Base-by-base conservation (phyloP, 92 coral and sea anemone genomes). In the Palythoa heliodiscus region DNA sequence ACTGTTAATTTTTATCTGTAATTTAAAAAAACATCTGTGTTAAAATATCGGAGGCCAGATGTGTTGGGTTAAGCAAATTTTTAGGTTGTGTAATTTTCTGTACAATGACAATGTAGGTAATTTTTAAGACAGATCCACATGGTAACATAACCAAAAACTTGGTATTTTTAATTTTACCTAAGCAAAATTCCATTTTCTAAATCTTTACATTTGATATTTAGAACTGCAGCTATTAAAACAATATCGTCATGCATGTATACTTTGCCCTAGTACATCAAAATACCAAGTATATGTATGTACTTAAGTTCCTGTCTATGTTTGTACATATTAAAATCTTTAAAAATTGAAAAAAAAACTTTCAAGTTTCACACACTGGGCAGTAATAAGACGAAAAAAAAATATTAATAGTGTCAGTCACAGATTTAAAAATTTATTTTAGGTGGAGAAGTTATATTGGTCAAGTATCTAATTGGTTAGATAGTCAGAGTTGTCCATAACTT, bases 91-190 rank as follows among this genome's bases (percentile, higher is more conserved):
- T 16, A 12, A 3, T 57, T 60, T 16, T 4, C 24, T 15, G 20
- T 3, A 15, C 66, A 5, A 19, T 14, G 7, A 15, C 12, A 40
- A 23, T 38, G 24, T 35, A 35, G 2, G 5, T 4, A 53, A 1
- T 76, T 22, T 55, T 75, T 14, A 54, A 2, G 64, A n/a, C 35
- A 6, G 47, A 37, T 47, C 43, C 11, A 2, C 84, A 64, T 80
- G 84, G 39, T 17, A 63, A 80, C 84, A n/a, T 66, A 19, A 25
- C 22, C 12, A 6, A 48, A 80, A 80, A 54, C 39, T 66, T 79
- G 84, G 84, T 40, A 79, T 64, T 79, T 61, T 4, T n/a, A 20
- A 9, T n/a, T 63, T 63, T 63, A n/a, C 75, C 10, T 16, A 24
- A 29, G 64, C 2, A 15, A 14, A 14, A 58, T 58, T 69, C 25